Conservation (phyloP, 2,797 vertebrate species). For the Valencia hispanica region DNA sequence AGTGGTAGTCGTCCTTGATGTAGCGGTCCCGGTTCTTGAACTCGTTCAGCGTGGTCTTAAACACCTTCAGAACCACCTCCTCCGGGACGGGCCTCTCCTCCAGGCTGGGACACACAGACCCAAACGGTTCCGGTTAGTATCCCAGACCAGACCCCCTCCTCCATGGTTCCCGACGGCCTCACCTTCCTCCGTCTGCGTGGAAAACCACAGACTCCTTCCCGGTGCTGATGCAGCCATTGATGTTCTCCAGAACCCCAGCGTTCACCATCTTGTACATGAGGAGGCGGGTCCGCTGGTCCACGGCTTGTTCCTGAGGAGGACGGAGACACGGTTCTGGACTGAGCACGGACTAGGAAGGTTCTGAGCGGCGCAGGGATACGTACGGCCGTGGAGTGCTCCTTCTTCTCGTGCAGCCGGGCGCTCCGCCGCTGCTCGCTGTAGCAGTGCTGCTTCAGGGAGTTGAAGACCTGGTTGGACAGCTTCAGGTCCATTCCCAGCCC, state of each 20-base stretch:
- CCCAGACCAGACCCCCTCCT: not conserved
- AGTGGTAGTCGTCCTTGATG: conserved; percentile 98
- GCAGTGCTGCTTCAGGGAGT: conserved; percentile 94
- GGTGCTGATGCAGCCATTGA: conserved; percentile 97
- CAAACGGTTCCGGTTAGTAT: not conserved
- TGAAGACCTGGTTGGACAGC: conserved; percentile 96
- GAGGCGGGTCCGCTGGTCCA: conserved; percentile 94
- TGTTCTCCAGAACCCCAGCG: conserved; percentile 89
- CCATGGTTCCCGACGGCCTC: conserved; percentile 12
- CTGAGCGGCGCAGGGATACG: conserved; percentile 37
- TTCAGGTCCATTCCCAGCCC: conserved; percentile 97
- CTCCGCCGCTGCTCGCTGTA: conserved; percentile 93
- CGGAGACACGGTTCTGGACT: no score
- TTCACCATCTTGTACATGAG: conserved; percentile 98
- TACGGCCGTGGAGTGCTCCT: conserved; percentile 96
- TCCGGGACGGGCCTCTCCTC: conserved; percentile 85
- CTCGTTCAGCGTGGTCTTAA: conserved; percentile 97
- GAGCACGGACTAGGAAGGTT: not conserved
- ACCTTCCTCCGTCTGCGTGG: conserved; percentile 95
- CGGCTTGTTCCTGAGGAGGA: conserved; percentile 90
- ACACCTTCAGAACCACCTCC: conserved; percentile 97
- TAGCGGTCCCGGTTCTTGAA: conserved; percentile 98
- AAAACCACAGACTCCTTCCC: conserved; percentile 98
- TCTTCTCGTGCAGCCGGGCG: conserved; percentile 94
- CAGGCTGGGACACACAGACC: conserved; percentile 57